Conservation (phyloP, 2,888 invertebrate genomes). For the Tricholauxania praeusta region DNA sequence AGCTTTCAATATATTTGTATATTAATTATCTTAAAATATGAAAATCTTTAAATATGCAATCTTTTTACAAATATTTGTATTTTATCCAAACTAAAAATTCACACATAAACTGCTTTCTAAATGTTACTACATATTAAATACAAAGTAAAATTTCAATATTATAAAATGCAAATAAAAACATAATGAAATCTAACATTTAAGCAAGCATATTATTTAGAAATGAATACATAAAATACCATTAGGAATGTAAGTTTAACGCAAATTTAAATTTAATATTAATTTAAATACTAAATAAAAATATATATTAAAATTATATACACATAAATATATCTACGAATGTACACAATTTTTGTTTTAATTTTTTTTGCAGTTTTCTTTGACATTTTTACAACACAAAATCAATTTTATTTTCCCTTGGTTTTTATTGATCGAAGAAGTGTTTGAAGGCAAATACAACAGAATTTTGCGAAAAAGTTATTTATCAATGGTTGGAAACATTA, state of each 20-base stretch:
- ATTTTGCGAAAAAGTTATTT: no score
- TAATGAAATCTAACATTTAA: conserved; percentile 14
- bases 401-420: no score
- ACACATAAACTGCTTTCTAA: conserved; percentile 50
- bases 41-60: conserved; percentile 30
- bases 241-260: conserved; percentile 27
- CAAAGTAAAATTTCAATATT: conserved; percentile 22
- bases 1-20: no score
- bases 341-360: background rate
- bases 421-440: no score
- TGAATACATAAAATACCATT: conserved; percentile 7
- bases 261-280: conserved; percentile 16
- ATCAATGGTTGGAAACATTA: no score
- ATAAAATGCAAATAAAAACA: conserved; percentile 20
- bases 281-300: conserved; percentile 12
- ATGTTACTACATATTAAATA: conserved; percentile 49
- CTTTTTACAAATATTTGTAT: conserved; percentile 13
- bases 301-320: conserved; percentile 14
- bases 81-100: conserved; percentile 24
- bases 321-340: conserved; percentile 2
- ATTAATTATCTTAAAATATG: conserved; percentile 35
- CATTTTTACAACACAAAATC: no score
- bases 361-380: background rate
- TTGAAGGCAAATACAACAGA: no score
- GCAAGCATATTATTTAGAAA: conserved; percentile 16